Conservation (phyloP, 2,888 invertebrate genomes). For the Seira musarum region DNA sequence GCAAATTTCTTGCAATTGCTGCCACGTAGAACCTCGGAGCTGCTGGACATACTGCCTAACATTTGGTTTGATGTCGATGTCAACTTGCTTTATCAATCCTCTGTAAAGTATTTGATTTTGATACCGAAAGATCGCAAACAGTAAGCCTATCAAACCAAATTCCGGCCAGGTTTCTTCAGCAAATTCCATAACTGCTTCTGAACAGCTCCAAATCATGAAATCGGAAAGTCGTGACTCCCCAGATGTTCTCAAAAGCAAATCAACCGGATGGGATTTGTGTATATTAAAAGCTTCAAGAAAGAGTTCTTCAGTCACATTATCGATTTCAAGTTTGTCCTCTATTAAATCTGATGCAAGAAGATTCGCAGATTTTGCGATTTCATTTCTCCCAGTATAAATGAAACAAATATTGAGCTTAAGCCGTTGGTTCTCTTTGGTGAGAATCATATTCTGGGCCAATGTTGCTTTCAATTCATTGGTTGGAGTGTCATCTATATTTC, state of each 20-base stretch:
- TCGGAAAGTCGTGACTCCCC: conserved; percentile 13
- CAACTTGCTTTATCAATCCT: too few species aligned
- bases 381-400: neutral
- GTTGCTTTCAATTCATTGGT: neutral
- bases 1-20: too few species aligned
- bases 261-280: neutral
- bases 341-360: neutral
- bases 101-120: neutral
- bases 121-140: neutral
- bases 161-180: conserved; percentile 15
- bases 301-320: neutral
- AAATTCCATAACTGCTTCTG: conserved; percentile 12
- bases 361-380: neutral
- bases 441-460: neutral
- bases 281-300: neutral
- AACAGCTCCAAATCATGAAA: conserved; percentile 8
- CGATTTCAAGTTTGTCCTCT: neutral
- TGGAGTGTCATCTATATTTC: neutral
- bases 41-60: too few species aligned
- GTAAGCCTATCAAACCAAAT: neutral
- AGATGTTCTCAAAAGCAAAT: conserved; percentile 2
- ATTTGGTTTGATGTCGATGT: too few species aligned
- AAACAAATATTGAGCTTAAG: neutral
- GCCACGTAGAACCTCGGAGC: too few species aligned
- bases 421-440: neutral